Base-by-base conservation (phyloP, 1,140 invertebrate genomes). In the Oscheius sp. region DNA sequence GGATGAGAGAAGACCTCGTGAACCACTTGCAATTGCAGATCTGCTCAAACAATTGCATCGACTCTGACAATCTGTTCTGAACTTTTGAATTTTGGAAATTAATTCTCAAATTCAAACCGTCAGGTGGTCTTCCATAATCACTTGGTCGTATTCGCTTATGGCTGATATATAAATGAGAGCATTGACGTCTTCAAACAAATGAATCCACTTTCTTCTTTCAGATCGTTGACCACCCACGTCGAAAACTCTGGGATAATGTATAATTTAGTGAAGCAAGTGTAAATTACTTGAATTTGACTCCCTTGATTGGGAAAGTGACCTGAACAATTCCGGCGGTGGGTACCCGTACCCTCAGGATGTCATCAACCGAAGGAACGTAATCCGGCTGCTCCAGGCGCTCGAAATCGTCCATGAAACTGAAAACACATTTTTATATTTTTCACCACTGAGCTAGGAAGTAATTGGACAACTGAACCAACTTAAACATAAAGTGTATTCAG, bases 261-360 rank as follows among this genome's bases (percentile, higher is more conserved):
- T n/a, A n/a, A n/a, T n/a, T n/a, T n/a, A n/a, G n/a, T n/a, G n/a
- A n/a, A n/a, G n/a, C n/a, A n/a, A n/a, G n/a, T n/a, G n/a, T n/a
- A n/a, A n/a, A n/a, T 38, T 34, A 82, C 80, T 66, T 74, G 61
- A 81, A 81, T 35, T 78, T 65, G 20, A 84, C 72, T 18, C 68
- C 74, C 34, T 81, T 84, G 45, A 80, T 68, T 18, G 89, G 90
- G 85, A 95, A 95, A 79, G 93, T 90, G 38, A 92, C 94, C 87
- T 95, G 93, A 85, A 95, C 93, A 85, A 97, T 95, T 2, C 81
- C 88, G 79, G 94, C 96, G 35, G 94, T 97, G 77, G 94, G 93
- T 79, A 95, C 93, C 90, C 94, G 90, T 85, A 94, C 93, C 86
- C 93, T 91, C 79, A 97, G 89, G 87, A 97, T 95, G 88, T 97